phyloP scores from a whole-genome alignment of 2,797 vertebrate genomes.

The Agapornis canus region DNA sequence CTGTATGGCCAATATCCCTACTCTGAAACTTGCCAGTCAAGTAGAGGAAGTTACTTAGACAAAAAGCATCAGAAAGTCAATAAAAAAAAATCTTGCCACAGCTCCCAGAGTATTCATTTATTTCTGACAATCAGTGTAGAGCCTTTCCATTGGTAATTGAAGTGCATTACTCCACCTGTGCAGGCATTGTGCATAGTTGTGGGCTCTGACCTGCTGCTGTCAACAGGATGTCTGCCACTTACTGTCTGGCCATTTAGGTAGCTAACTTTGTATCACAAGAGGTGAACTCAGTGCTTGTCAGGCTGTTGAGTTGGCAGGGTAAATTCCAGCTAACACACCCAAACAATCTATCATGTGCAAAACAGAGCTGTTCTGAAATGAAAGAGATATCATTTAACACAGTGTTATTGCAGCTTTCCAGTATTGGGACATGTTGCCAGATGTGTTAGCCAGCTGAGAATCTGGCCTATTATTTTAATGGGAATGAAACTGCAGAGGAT shows the following conservation, averaged over 20 bases:
- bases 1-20: neutral
- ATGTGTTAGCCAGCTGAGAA: neutral
- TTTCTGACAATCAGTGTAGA: neutral
- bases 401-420: neutral
- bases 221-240: neutral
- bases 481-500: neutral
- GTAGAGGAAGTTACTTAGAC: neutral
- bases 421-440: accelerated
- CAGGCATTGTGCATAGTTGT: neutral
- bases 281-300: neutral
- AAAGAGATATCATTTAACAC: neutral
- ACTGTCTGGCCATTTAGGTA: neutral
- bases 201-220: neutral
- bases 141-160: neutral
- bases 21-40: neutral
- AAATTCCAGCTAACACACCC: neutral
- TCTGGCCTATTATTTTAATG: neutral
- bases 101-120: neutral
- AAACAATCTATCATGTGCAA: neutral
- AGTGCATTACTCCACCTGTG: neutral
- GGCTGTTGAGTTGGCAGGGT: neutral
- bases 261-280: neutral
- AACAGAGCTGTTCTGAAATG: neutral
- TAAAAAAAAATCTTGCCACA: neutral
- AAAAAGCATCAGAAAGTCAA: neutral